Evolutionary conservation across 2,797 vertebrate species (phyloP), one percentile per base, ranked within the genome.

Genomic region (Chrosomus eos): DNA sequence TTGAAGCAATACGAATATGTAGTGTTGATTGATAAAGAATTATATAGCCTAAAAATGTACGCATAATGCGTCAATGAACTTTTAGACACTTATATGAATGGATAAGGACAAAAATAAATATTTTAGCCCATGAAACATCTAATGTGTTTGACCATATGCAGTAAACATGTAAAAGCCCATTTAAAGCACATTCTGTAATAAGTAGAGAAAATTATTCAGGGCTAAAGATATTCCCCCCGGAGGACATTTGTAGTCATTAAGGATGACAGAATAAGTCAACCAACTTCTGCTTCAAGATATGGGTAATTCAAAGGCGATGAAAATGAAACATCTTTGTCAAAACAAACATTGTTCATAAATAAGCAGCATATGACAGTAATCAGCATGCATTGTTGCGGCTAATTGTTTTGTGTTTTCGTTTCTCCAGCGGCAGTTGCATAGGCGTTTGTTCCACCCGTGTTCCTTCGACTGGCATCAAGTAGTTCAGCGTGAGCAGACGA

Each of bases 401-500:
- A 75, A 82, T 73, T 86, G 70, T 80, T 84, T 80, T 68, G 64
- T 83, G 71, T 82, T 78, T 68, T 66, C 45, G 21, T 33, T 80
- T 80, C 73, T 80, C 40, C 48, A 74, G 78, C 33, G 66, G 71
- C 64, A 53, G 79, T 82, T 28, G 83, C 78, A 45, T 53, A 21
- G 26, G 55, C 51, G 74, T 79, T 85, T 84, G 77, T 64, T 84
- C 75, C 75, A 55, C 60, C 40, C 58, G 72, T 73, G 79, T 88
- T 75, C 74, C 64, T 80, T 71, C 45, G 11, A 76, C 62, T 79
- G 66, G 48, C 71, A 81, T 85, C 71, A 21, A 90, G 89, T 84
- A 88, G 83, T 89, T 74, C 79, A 58, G 68, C 88, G 68, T 55
- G 81, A 87, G 86, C 87, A n/a, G n/a, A n/a, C 86, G 86, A 89